Conservation (phyloP, 2,797 vertebrate species). For the Luscinia megarhynchos region DNA sequence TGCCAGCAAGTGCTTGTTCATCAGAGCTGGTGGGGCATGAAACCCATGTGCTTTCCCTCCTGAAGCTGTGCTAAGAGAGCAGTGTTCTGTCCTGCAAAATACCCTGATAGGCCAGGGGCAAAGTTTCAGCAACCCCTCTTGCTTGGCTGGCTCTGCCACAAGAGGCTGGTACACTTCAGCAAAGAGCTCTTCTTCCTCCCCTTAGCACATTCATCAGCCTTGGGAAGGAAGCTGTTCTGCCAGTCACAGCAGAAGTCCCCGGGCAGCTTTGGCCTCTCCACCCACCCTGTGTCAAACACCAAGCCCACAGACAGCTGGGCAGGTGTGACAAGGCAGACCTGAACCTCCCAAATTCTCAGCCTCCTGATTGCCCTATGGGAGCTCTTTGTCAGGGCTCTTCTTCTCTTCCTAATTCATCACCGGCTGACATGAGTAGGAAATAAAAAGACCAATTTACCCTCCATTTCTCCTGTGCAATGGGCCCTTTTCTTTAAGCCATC, state of each 20-base stretch:
- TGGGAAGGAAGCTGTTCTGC: neutral
- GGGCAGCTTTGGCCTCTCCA: neutral
- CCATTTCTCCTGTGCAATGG: slow-evolving; percentile 71
- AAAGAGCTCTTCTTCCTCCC: neutral
- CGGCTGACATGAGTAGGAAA: slow-evolving; percentile 68
- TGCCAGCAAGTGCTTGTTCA: neutral
- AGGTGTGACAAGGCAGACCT: neutral
- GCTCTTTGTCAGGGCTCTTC: neutral
- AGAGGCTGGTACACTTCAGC: neutral
- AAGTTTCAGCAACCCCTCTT: neutral
- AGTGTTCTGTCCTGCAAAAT: neutral
- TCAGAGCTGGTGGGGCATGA: neutral
- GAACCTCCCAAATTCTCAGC: neutral
- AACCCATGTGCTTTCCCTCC: neutral
- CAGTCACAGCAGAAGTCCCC: neutral
- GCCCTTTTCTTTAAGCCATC: slow-evolving; percentile 71
- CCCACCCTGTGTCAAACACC: neutral
- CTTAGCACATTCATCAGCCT: neutral
- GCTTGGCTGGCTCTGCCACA: neutral
- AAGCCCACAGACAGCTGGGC: neutral
- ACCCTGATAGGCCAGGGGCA: neutral
- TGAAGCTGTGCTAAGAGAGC: neutral
- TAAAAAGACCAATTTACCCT: slow-evolving; percentile 68
- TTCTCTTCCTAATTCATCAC: slow-evolving; percentile 75
- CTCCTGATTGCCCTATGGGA: neutral